Conservation (phyloP, 2,797 vertebrate genomes). For the Rhinichthys osculus region DNA sequence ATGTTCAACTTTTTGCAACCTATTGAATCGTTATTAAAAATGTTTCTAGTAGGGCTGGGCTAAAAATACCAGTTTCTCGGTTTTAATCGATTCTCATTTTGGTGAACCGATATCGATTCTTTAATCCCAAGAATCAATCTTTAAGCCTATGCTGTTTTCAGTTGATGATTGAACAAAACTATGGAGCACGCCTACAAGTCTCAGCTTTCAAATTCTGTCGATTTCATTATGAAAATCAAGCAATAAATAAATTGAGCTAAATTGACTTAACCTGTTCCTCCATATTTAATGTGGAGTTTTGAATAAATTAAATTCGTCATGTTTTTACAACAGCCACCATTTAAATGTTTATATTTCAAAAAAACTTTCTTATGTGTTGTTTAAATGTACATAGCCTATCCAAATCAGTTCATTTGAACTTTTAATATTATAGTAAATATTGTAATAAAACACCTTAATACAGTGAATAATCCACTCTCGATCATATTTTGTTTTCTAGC, state of each 20-base stretch:
- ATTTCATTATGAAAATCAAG: neutral
- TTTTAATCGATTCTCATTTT: neutral
- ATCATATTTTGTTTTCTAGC: neutral
- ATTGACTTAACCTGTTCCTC: neutral
- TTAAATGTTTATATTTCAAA: neutral
- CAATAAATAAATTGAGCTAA: neutral
- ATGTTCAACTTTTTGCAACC: constrained; percentile 10
- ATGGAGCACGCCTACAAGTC: neutral
- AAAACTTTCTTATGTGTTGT: neutral
- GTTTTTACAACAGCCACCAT: neutral
- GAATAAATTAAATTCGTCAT: neutral
- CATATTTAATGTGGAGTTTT: neutral
- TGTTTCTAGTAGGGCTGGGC: neutral
- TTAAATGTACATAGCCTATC: neutral
- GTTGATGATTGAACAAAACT: neutral
- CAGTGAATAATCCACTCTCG: neutral
- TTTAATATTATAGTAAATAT: neutral
- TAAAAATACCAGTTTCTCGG: neutral
- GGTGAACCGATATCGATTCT: neutral
- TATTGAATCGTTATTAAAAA: constrained; percentile 21
- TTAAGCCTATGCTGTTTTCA: neutral
- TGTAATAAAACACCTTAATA: neutral
- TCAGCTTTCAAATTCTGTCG: neutral
- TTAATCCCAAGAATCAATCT: neutral
- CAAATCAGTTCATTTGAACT: neutral